A percentile compares a stretch with the other conserved stretches of the same genome.
Conservation (phyloP, 2,888 invertebrate genomes). For the Iphiclides podalirius region DNA sequence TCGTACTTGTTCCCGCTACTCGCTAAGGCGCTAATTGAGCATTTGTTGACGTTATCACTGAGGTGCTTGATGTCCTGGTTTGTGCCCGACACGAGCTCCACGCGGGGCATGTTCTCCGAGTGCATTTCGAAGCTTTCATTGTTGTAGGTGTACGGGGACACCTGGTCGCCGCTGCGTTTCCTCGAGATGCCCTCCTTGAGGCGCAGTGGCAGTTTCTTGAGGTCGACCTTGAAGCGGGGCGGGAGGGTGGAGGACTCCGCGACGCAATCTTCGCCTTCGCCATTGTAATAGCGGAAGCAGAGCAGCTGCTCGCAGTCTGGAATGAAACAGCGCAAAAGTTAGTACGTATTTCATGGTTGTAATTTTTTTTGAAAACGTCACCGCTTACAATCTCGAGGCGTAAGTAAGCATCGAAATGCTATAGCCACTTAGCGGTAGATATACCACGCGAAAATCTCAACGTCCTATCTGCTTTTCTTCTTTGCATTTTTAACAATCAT, state of each 20-base stretch:
- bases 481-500: no score
- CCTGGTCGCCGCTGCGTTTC: conserved; percentile 70
- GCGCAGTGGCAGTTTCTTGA: conserved; percentile 78
- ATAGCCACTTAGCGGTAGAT: no score
- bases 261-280: conserved; percentile 81
- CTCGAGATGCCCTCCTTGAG: conserved; percentile 76
- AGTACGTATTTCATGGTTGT: no score
- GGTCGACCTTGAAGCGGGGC: conserved; percentile 75
- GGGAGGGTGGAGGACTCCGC: conserved; percentile 80
- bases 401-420: no score
- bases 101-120: conserved; percentile 62
- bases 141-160: conserved; percentile 71
- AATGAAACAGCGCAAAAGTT: conserved; percentile 39
- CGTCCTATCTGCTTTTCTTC: no score
- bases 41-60: conserved; percentile 75
- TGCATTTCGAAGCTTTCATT: conserved; percentile 77
- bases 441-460: no score
- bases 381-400: no score
- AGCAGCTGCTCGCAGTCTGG: conserved; percentile 84
- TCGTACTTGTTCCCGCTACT: conserved; percentile 68
- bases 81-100: conserved; percentile 63
- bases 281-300: conserved; percentile 86
- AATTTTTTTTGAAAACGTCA: no score
- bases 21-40: conserved; percentile 79
- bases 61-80: conserved; percentile 71